Evolutionary conservation across 2,888 invertebrate species (phyloP).

Genomic region (Mellilla xanthometata): DNA sequence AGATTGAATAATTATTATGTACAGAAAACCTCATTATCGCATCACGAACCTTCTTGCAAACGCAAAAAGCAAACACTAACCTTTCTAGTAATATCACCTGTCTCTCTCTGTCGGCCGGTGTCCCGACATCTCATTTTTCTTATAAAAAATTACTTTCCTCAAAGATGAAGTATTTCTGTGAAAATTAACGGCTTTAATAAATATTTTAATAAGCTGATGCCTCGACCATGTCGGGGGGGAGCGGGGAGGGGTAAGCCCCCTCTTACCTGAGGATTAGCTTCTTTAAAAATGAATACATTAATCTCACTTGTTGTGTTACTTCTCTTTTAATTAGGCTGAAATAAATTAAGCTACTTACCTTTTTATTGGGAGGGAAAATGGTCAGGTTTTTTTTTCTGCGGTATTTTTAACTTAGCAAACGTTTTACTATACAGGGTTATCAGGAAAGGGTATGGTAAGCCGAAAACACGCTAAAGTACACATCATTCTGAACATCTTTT

Average conservation of each 20-base stretch:
- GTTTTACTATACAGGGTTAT: too few species aligned
- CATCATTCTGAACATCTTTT: too few species aligned
- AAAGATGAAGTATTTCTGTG: conserved; percentile 10
- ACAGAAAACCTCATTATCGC: too few species aligned
- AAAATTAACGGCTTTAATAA: conserved; percentile 19
- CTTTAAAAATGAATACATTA: conserved; percentile 16
- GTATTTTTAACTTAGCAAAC: too few species aligned
- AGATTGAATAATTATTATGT: too few species aligned
- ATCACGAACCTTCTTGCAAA: too few species aligned
- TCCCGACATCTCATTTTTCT: neutral
- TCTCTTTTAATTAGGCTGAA: conserved; percentile 7
- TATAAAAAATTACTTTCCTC: neutral
- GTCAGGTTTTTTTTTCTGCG: too few species aligned
- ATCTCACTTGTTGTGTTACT: conserved; percentile 5
- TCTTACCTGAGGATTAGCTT: conserved; percentile 10
- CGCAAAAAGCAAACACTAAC: too few species aligned
- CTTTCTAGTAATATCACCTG: too few species aligned
- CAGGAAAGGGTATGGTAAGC: too few species aligned
- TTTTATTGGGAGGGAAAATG: neutral
- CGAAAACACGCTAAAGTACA: too few species aligned
- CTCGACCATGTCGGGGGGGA: conserved; percentile 4
- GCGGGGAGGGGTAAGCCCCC: too few species aligned
- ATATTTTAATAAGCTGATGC: conserved; percentile 21
- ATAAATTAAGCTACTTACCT: conserved; percentile 1
- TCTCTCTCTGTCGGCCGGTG: neutral